phyloP scores from a whole-genome alignment of 2,888 invertebrate species.

The Aporophyla nigra region DNA sequence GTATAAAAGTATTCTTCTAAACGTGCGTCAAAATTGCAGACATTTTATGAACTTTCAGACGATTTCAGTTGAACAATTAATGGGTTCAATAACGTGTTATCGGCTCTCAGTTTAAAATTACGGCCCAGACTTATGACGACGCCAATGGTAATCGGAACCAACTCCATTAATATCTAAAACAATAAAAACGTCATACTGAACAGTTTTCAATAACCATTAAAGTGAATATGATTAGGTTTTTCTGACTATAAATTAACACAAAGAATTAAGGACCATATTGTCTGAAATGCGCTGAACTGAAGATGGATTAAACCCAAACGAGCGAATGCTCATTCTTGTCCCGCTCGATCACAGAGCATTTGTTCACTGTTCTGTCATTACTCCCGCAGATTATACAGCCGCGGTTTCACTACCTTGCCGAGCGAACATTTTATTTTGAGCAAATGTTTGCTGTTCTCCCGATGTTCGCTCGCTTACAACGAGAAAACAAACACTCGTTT shows the following conservation, averaged over 20 bases:
- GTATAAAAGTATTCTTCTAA: neutral
- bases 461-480: too few species aligned
- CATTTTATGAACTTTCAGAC: conserved; percentile 14
- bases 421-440: too few species aligned
- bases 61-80: conserved; percentile 33
- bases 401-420: too few species aligned
- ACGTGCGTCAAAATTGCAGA: neutral
- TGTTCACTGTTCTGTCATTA: too few species aligned
- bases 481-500: too few species aligned
- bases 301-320: too few species aligned
- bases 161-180: conserved; percentile 56
- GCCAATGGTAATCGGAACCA: conserved; percentile 56
- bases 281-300: conserved; percentile 31
- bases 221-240: conserved; percentile 67
- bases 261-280: conserved; percentile 19
- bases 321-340: too few species aligned
- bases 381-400: too few species aligned
- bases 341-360: too few species aligned
- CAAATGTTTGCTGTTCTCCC: too few species aligned
- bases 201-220: conserved; percentile 59
- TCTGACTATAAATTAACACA: conserved; percentile 16
- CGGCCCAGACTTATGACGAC: conserved; percentile 50
- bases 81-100: conserved; percentile 54
- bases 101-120: conserved; percentile 49
- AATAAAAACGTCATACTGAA: conserved; percentile 57